Evolutionary conservation across 2,888 invertebrate genomes (phyloP).

Genomic region (Xestia ashworthii): DNA sequence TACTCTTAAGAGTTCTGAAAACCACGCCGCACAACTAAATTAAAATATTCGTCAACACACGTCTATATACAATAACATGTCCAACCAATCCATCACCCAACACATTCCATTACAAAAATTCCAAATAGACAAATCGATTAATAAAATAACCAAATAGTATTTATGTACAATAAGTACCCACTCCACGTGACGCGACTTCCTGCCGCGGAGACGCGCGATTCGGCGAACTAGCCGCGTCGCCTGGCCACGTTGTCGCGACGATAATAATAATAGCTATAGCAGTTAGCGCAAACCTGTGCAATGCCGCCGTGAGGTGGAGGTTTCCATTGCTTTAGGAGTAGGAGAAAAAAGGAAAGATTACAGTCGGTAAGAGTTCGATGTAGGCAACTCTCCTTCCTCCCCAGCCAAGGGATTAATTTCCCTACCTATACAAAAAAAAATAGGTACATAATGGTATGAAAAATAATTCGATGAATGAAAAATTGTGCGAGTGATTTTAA

Average conservation of each 20-base stretch:
- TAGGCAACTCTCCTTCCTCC: too few relatives aligned
- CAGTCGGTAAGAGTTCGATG: neutral
- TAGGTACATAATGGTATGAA: neutral
- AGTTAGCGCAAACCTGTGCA: constrained; percentile 64
- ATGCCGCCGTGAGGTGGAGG: constrained; percentile 31
- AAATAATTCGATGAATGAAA: neutral
- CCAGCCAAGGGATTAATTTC: neutral
- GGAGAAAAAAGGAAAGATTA: too few relatives aligned
- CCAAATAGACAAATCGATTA: constrained; percentile 32
- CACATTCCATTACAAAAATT: constrained; percentile 49
- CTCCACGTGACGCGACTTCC: constrained; percentile 71
- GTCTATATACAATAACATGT: constrained; percentile 6
- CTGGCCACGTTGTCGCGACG: constrained; percentile 45
- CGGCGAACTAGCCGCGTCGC: constrained; percentile 62
- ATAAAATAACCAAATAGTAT: constrained; percentile 38
- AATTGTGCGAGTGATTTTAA: neutral
- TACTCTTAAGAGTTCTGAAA: neutral
- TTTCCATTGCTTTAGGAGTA: constrained; percentile 56
- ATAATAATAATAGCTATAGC: constrained; percentile 68
- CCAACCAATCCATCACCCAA: constrained; percentile 28
- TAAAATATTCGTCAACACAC: neutral
- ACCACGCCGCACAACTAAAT: neutral
- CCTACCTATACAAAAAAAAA: neutral
- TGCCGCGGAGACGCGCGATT: constrained; percentile 71
- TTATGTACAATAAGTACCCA: constrained; percentile 61